A percentile compares a stretch with the other conserved stretches of the same genome.
Conservation (phyloP, 2,113 vertebrate genomes). For the Catharus bicknelli region DNA sequence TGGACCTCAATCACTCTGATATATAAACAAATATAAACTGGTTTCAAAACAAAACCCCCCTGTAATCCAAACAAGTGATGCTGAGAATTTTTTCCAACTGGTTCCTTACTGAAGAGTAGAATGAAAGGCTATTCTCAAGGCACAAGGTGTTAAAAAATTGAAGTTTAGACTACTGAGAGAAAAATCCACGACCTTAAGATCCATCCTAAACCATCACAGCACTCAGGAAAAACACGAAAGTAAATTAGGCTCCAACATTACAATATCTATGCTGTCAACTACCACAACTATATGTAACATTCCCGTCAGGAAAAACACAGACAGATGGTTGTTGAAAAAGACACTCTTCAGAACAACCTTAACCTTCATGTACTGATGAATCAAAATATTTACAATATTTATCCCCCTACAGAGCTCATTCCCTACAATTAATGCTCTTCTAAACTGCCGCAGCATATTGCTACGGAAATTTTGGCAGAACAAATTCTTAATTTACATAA, state of each 20-base stretch:
- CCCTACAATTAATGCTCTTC: constrained; percentile 25
- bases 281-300: background rate
- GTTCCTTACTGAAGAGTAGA: background rate
- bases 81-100: background rate
- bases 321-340: constrained; percentile 31
- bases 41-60: background rate
- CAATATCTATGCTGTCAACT: background rate
- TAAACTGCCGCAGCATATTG: constrained; percentile 17
- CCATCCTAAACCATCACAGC: background rate
- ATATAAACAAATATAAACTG: background rate
- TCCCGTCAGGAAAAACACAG: constrained; percentile 28
- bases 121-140: background rate
- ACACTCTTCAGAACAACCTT: background rate
- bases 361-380: constrained; percentile 13
- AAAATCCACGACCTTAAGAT: background rate
- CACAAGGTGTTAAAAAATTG: background rate
- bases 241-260: background rate
- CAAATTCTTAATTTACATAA: constrained; percentile 19
- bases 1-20: background rate
- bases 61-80: background rate
- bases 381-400: constrained; percentile 50
- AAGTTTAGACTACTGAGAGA: background rate
- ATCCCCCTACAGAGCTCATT: background rate
- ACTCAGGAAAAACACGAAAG: background rate
- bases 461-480: constrained; percentile 28